These are phyloP conservation scores for Celastrina argiolus DNA, from an alignment of 2,888 invertebrate species.

Conservation along the genomic window DNA sequence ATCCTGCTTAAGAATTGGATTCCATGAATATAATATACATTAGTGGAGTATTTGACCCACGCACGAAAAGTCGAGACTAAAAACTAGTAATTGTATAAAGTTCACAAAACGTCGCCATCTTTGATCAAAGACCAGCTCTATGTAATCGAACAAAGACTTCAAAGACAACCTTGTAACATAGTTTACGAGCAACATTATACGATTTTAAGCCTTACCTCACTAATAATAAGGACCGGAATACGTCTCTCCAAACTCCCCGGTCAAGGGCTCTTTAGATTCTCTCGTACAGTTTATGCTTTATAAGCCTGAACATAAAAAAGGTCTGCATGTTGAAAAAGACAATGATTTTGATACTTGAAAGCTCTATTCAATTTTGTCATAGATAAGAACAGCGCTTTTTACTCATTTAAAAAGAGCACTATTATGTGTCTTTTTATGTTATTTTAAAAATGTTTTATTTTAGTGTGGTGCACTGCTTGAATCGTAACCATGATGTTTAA, in stretches of 20 bases:
- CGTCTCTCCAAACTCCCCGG: neutral
- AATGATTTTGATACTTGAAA: conserved; percentile 17
- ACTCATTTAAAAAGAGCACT: neutral
- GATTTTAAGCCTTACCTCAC: neutral
- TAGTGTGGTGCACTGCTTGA: neutral
- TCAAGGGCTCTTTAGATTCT: conserved; percentile 1
- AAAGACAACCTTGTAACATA: conserved; percentile 16
- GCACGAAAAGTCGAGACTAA: neutral
- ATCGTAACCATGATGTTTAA: no score
- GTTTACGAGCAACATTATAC: neutral
- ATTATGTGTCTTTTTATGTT: neutral
- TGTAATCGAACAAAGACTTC: conserved; percentile 20
- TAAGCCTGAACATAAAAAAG: conserved; percentile 20
- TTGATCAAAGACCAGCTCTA: conserved; percentile 5
- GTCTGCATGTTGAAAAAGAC: conserved; percentile 16
- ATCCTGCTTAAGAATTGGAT: no score
- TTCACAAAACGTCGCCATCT: conserved; percentile 3
- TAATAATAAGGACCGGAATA: neutral
- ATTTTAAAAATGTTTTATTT: neutral
- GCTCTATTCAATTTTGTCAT: conserved; percentile 3
- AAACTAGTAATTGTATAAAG: conserved; percentile 6
- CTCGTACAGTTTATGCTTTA: conserved; percentile 17
- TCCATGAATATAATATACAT: no score
- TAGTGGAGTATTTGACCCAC: neutral
- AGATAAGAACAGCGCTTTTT: neutral